Evolutionary conservation across 2,888 invertebrate species (phyloP).

Genomic region (Andrena bicolor): DNA sequence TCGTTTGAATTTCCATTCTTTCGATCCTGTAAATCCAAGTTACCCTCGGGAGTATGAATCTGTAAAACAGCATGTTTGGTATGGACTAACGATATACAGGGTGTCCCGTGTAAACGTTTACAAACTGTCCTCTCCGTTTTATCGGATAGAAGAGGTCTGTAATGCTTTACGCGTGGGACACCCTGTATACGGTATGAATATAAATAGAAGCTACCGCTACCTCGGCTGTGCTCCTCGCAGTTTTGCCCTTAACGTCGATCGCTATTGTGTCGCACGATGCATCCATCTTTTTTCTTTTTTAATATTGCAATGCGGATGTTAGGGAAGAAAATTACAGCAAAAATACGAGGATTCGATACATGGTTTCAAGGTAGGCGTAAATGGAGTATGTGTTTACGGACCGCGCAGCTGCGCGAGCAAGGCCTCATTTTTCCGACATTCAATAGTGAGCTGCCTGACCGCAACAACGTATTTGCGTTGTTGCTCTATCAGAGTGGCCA

Average conservation of each 20-base stretch:
- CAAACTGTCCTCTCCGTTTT: neutral
- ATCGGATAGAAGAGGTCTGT: neutral
- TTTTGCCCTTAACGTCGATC: conserved; percentile 28
- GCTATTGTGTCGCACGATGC: conserved; percentile 20
- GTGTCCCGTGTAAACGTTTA: neutral
- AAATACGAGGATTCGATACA: conserved; percentile 31
- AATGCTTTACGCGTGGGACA: neutral
- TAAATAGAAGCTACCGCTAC: conserved; percentile 42
- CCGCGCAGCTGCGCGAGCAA: conserved; percentile 84
- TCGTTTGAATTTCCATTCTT: neutral
- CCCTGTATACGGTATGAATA: conserved; percentile 12
- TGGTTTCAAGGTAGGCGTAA: conserved; percentile 7
- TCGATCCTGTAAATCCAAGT: conserved; percentile 1
- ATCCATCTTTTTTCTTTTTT: conserved; percentile 27
- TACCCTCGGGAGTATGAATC: conserved; percentile 51
- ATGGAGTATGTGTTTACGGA: conserved; percentile 60
- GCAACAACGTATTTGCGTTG: conserved; percentile 92
- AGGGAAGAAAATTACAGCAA: conserved; percentile 9
- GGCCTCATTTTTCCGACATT: conserved; percentile 90
- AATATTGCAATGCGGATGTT: neutral
- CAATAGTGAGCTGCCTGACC: conserved; percentile 91
- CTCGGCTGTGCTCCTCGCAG: conserved; percentile 42
- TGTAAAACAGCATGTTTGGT: conserved; percentile 37
- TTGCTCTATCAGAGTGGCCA: conserved; percentile 88
- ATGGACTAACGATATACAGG: conserved; percentile 2